Base-by-base conservation (phyloP, 2,888 invertebrate genomes). In the Xanthia togata region DNA sequence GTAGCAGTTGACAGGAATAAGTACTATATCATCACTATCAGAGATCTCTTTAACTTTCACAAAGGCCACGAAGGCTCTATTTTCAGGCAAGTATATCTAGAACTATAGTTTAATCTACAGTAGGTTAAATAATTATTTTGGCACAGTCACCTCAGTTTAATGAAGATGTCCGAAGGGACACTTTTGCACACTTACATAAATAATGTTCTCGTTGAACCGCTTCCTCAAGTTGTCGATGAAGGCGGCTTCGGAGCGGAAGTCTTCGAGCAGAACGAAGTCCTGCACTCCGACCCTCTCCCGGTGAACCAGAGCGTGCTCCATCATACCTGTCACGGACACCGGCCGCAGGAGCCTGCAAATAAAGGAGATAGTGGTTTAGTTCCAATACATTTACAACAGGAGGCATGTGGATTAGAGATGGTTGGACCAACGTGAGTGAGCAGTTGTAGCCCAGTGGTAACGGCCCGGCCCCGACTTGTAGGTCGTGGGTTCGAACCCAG, bases 261-360 rank as follows among this genome's bases (percentile, higher is more conserved):
- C 98, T 93, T 99, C 99, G 68, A 99, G 97, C 73, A 99, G 97
- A 76, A 99, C 98, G 93, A 98, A 98, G 96, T 99, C 99, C 93
- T 99, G 98, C 44, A 99, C 98, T 72, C 99, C 99, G 57, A 98
- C 98, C 84, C 98, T 97, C 94, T 99, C 98, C 84, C 99, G 97
- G 90, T 98, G 98, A 93, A 98, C 97, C 87, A 98, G 97, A 87
- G 98, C 97, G 90, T 97, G 97, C 96, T 98, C 98, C 98, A 98
- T 98, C 90, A 95, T 97, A 91, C 96, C 95, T 73, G 92, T 90
- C 87, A 95, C 96, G 62, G 96, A 96, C 89, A 94, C 92, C 88
- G 95, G 96, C 73, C 96, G 94, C 70, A 90, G 91, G 84, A 93
- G 90, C 89, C 96, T 96, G 93, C 0, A 6, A 71, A 87, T 67